These are phyloP conservation scores for Menidia beryllina DNA, from an alignment of 2,113 vertebrate species.

Conservation along the genomic window DNA sequence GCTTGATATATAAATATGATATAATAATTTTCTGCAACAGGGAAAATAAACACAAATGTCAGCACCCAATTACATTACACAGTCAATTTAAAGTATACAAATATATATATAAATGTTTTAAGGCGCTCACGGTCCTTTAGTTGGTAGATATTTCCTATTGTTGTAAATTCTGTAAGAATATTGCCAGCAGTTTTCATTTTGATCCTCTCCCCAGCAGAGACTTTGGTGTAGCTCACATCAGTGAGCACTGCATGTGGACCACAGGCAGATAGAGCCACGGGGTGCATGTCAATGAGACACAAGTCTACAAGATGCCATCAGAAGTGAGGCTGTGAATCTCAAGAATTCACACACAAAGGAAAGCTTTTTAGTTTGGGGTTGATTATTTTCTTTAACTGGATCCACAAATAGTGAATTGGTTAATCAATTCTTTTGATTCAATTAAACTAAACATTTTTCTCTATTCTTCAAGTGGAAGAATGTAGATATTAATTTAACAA, in stretches of 20 bases:
- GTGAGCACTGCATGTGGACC: slow-evolving; percentile 65
- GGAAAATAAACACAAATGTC: no score
- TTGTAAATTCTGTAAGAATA: slow-evolving; percentile 30
- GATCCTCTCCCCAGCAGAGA: slow-evolving; percentile 41
- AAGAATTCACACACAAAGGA: slow-evolving; percentile 39
- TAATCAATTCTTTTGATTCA: slow-evolving; percentile 10
- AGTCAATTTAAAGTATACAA: background rate
- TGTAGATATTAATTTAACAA: slow-evolving; percentile 14
- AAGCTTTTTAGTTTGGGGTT: slow-evolving; percentile 7
- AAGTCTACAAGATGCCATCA: slow-evolving; percentile 66
- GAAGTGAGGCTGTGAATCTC: slow-evolving; percentile 46
- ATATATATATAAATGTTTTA: background rate
- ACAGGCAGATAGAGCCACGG: slow-evolving; percentile 62
- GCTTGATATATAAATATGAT: slow-evolving; percentile 14
- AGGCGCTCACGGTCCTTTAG: background rate
- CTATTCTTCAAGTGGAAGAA: slow-evolving; percentile 14
- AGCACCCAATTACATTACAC: background rate
- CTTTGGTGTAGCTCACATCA: slow-evolving; percentile 61
- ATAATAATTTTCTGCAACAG: no score
- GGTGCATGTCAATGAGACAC: slow-evolving; percentile 75
- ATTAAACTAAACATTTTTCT: slow-evolving; percentile 17
- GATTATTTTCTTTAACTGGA: slow-evolving; percentile 12
- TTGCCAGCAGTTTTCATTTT: slow-evolving; percentile 40
- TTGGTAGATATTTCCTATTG: slow-evolving; percentile 30
- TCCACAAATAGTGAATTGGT: slow-evolving; percentile 22